A percentile compares a stretch with the other conserved stretches of the same genome.
phyloP scores from a whole-genome alignment of 2,797 vertebrate species.

The Peromyscus attwateri region DNA sequence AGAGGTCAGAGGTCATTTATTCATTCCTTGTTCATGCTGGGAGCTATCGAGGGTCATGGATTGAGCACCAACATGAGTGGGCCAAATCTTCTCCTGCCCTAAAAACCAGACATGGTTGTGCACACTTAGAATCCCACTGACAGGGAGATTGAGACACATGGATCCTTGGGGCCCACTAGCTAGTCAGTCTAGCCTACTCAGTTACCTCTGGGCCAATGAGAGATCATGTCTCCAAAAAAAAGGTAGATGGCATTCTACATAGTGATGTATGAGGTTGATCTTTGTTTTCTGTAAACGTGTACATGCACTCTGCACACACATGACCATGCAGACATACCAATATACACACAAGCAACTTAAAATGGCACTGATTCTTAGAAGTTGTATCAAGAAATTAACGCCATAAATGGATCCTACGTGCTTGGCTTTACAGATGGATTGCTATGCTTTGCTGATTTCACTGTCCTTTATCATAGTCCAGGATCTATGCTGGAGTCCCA shows the following conservation, averaged over 20 bases:
- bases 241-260: background rate
- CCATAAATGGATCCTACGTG: background rate
- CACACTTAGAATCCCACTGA: background rate
- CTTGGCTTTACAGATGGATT: background rate
- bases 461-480: background rate
- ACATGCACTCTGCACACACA: too few species aligned
- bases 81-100: background rate
- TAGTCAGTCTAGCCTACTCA: background rate
- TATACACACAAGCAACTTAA: background rate
- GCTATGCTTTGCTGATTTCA: too few species aligned
- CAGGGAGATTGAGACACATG: background rate
- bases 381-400: background rate
- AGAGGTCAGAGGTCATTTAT: background rate
- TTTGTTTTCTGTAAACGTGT: background rate
- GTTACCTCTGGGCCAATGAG: background rate
- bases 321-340: background rate
- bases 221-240: background rate
- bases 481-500: background rate
- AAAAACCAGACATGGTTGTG: background rate
- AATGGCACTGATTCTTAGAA: background rate
- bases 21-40: conserved; percentile 53
- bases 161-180: background rate
- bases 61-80: background rate
- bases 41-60: background rate
- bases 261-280: background rate